These are phyloP conservation scores for Chiroxiphia lanceolata DNA, from an alignment of 2,797 vertebrate genomes.

Conservation along the genomic window DNA sequence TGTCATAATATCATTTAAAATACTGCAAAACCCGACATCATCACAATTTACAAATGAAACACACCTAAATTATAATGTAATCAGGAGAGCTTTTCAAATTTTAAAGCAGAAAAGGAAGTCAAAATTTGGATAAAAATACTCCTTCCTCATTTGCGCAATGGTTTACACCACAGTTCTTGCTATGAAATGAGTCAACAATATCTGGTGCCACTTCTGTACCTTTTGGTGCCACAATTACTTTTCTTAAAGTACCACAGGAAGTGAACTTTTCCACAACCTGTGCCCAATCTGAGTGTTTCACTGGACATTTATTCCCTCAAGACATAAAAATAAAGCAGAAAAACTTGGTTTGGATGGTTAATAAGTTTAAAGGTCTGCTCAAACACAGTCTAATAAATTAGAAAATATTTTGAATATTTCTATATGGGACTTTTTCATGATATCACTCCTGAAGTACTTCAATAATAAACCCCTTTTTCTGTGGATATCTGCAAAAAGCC, in stretches of 20 bases:
- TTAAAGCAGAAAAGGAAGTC: neutral
- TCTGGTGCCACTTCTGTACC: neutral
- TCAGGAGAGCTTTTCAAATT: neutral
- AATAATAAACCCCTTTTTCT: neutral
- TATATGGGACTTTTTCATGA: neutral
- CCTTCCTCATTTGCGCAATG: neutral
- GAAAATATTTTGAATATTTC: neutral
- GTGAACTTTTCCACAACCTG: neutral
- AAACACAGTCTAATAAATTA: neutral
- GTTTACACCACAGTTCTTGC: neutral
- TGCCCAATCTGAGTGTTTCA: neutral
- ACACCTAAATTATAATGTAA: neutral
- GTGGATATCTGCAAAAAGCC: neutral
- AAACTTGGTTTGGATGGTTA: neutral
- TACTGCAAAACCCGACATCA: neutral
- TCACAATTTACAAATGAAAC: neutral
- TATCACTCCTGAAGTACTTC: neutral
- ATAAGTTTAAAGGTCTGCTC: neutral
- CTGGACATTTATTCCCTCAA: neutral
- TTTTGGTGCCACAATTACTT: neutral
- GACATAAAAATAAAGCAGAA: neutral
- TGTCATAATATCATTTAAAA: neutral
- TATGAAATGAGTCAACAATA: neutral
- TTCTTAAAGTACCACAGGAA: neutral
- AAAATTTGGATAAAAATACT: neutral